Evolutionary conservation across 2,888 invertebrate genomes (phyloP).

Genomic region (Apodemia duryi): DNA sequence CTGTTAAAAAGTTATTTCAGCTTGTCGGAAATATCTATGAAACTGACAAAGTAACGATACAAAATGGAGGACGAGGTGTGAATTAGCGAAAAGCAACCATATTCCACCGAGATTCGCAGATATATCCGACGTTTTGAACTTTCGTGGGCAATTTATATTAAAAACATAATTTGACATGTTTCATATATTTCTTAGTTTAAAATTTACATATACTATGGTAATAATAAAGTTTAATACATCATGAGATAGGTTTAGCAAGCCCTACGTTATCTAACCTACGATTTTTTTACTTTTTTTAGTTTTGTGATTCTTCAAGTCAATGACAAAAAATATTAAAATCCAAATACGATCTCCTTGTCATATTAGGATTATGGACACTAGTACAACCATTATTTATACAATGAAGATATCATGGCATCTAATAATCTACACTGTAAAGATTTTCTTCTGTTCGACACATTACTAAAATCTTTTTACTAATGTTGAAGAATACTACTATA

Average conservation of each 20-base stretch:
- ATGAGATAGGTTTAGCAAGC: constrained; percentile 56
- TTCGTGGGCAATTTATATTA: no score
- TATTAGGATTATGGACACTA: constrained; percentile 22
- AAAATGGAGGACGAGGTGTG: no score
- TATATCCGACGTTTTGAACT: no score
- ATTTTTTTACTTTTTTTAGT: constrained; percentile 45
- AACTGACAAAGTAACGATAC: no score
- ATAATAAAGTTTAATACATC: constrained; percentile 53
- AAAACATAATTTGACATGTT: no score
- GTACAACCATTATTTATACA: constrained; percentile 26
- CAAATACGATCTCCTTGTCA: constrained; percentile 18
- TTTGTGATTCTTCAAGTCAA: constrained; percentile 42
- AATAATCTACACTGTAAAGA: constrained; percentile 17
- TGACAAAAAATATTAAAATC: constrained; percentile 16
- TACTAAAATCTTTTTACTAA: constrained; percentile 49
- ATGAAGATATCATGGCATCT: constrained; percentile 16
- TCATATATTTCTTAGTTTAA: no score
- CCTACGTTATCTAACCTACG: constrained; percentile 59
- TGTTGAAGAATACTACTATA: constrained; percentile 47
- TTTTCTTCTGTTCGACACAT: constrained; percentile 45
- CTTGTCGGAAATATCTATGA: no score
- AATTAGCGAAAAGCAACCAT: no score
- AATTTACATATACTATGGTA: constrained; percentile 57
- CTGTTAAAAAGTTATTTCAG: no score
- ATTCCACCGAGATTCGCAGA: no score